These are phyloP conservation scores for Cacatua alba DNA, from an alignment of 2,113 vertebrate genomes.

Conservation along the genomic window DNA sequence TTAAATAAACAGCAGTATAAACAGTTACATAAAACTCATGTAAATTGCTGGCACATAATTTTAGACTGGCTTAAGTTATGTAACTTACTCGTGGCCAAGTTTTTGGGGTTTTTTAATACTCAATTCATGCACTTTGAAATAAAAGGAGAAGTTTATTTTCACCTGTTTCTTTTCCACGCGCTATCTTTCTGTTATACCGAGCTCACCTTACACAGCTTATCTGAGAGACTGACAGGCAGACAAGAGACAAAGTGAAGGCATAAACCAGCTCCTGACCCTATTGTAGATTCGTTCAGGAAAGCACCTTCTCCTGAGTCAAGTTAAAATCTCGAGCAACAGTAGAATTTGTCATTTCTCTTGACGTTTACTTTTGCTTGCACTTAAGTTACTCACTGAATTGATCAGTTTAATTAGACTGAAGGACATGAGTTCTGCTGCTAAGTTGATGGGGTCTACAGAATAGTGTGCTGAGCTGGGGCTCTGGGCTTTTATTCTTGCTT, in stretches of 20 bases:
- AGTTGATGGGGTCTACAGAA: neutral
- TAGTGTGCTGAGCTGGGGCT: neutral
- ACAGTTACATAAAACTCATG: constrained; percentile 76
- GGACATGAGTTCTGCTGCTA: neutral
- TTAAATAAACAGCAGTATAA: constrained; percentile 77
- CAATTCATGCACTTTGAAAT: constrained; percentile 1
- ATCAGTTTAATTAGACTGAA: neutral
- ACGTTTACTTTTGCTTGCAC: neutral
- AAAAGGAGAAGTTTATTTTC: constrained; percentile 45
- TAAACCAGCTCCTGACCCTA: neutral
- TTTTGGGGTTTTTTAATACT: neutral
- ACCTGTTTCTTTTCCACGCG: constrained; percentile 29
- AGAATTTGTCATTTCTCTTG: constrained; percentile 25
- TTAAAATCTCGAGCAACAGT: neutral
- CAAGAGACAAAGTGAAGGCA: neutral
- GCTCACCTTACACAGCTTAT: neutral
- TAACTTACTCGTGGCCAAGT: constrained; percentile 66
- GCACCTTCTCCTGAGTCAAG: neutral
- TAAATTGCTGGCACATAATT: constrained; percentile 73
- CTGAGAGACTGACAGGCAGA: neutral
- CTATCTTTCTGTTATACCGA: neutral
- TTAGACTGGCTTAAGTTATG: constrained; percentile 72
- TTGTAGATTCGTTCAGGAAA: neutral
- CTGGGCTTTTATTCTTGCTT: neutral
- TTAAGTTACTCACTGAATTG: neutral